phyloP scores from a whole-genome alignment of 2,888 invertebrate species.

The Dendrolimus pini region DNA sequence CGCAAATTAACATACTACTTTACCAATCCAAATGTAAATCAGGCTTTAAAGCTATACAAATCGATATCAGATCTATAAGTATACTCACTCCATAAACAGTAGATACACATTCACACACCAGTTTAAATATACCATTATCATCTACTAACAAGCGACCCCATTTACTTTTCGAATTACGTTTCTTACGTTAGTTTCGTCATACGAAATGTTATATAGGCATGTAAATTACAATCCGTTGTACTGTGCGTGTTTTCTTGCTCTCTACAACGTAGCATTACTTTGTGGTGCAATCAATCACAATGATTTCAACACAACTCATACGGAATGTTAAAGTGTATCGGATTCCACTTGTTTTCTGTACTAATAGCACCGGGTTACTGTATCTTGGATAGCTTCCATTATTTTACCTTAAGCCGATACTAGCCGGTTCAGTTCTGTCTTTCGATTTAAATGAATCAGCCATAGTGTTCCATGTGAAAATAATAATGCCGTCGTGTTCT shows the following conservation, averaged over 20 bases:
- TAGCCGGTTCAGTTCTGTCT: too few relatives aligned
- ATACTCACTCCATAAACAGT: neutral
- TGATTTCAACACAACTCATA: neutral
- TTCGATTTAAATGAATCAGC: too few relatives aligned
- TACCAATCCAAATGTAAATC: too few relatives aligned
- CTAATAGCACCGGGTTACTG: conserved; percentile 14
- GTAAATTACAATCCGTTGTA: neutral
- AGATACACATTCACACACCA: neutral
- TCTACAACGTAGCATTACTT: neutral
- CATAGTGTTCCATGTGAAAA: too few relatives aligned
- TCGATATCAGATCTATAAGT: too few relatives aligned
- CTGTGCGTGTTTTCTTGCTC: neutral
- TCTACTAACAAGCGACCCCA: neutral
- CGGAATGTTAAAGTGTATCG: conserved; percentile 10
- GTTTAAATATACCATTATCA: neutral
- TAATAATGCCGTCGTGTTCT: too few relatives aligned
- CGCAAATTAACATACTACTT: too few relatives aligned
- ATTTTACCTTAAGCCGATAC: too few relatives aligned
- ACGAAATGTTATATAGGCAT: neutral
- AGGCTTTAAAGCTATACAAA: too few relatives aligned
- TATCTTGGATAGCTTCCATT: too few relatives aligned
- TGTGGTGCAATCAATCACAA: neutral
- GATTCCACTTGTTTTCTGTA: conserved; percentile 9
- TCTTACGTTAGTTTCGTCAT: neutral
- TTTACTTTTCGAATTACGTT: neutral